Evolutionary conservation across 2,888 invertebrate genomes (phyloP).

Genomic region (Drosophila siamana): DNA sequence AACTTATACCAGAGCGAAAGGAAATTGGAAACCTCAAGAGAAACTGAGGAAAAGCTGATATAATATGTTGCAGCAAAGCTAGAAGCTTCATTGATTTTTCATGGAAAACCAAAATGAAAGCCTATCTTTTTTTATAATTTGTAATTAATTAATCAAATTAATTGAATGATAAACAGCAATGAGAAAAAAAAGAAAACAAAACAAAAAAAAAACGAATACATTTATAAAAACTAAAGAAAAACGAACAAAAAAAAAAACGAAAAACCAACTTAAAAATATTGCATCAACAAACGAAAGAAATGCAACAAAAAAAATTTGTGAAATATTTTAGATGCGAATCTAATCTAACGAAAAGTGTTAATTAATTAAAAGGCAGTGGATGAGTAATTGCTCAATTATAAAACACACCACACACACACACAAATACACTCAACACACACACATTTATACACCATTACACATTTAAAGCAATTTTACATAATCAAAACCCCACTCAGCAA

Average conservation of each 20-base stretch:
- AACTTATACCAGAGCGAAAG: conserved; percentile 53
- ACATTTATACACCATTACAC: conserved; percentile 23
- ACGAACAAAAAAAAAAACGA: conserved; percentile 60
- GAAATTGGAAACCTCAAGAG: background rate
- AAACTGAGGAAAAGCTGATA: conserved; percentile 36
- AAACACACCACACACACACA: conserved; percentile 42
- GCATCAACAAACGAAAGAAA: conserved; percentile 52
- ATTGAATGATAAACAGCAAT: conserved; percentile 38
- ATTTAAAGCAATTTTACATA: conserved; percentile 61
- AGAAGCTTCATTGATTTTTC: conserved; percentile 75
- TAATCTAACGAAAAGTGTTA: conserved; percentile 54
- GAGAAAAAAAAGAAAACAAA: conserved; percentile 44
- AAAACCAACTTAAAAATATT: conserved; percentile 43
- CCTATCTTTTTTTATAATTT: conserved; percentile 42
- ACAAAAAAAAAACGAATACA: conserved; percentile 56
- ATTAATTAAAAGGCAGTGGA: conserved; percentile 24
- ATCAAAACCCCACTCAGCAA: conserved; percentile 46
- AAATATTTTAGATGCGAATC: conserved; percentile 52
- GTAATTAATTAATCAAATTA: conserved; percentile 39
- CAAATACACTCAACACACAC: conserved; percentile 15
- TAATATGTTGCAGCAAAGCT: conserved; percentile 53
- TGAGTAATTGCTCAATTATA: conserved; percentile 63
- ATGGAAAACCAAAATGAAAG: conserved; percentile 72
- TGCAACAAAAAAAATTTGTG: conserved; percentile 55
- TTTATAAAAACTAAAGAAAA: conserved; percentile 44